Evolutionary conservation across 2,888 invertebrate genomes (phyloP), one percentile per base, ranked within the genome.

Genomic region (Parnassius apollo): DNA sequence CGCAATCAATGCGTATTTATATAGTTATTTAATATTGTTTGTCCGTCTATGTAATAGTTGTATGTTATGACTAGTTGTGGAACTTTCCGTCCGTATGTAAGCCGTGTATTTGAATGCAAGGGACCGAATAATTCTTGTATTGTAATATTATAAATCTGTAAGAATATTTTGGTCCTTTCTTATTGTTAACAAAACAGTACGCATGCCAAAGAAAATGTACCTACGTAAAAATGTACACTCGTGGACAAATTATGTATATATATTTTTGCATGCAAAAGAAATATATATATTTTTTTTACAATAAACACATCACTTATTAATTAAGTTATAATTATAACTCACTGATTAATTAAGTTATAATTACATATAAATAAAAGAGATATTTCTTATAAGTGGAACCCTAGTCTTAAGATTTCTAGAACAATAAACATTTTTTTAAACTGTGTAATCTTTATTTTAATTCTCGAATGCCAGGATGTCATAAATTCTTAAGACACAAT

Each of bases 351-450:
- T 73, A 73, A 75, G 69, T 70, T 1, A 64, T 72, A 72, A 72
- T 74, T 71, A 69, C 69, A 69, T 65, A 65, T 57, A 60, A 64
- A 68, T 49, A 58, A 59, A 58, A 58, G 59, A 64, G 56, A 54
- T 62, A 49, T 13, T 49, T 75, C 69, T 75, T 75, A 72, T 80
- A 69, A 81, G 78, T 76, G 74, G 69, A 77, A 78, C 75, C 83
- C 83, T 87, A 87, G 86, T 86, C 85, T 82, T 88, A 88, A 89
- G 88, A 75, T 83, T 86, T 85, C 79, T 46, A 59, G 49, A 42
- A 22, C 18, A 64, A 53, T 82, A 81, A 83, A 80, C 64, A 50
- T 60, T 65, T 65, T 64, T 65, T 64, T 64, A 67, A 80, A 76
- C 75, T 71, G 69, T 18, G 22, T 22, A 70, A 66, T 65, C 65